phyloP scores from a whole-genome alignment of 2,888 invertebrate genomes.

The Mythimna albipuncta region DNA sequence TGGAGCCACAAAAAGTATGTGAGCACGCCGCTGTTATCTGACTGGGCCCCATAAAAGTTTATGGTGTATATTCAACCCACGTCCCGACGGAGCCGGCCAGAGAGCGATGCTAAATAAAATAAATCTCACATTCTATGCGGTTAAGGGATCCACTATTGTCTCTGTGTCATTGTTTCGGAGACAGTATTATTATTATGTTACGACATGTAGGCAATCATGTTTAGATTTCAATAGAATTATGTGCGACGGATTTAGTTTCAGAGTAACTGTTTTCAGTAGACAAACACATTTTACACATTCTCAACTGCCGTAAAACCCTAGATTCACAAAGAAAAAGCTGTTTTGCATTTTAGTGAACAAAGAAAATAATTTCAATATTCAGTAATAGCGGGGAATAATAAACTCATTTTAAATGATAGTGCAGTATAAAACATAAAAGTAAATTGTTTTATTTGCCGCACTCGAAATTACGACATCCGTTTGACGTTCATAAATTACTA shows the following conservation, averaged over 20 bases:
- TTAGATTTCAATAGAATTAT: conserved; percentile 33
- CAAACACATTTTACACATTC: not conserved
- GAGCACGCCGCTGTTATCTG: conserved; percentile 71
- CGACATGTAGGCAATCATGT: conserved; percentile 18
- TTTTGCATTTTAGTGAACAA: not conserved
- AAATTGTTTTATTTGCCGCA: conserved; percentile 51
- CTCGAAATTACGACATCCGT: conserved; percentile 55
- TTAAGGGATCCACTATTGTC: conserved; percentile 73
- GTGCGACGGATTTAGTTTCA: conserved; percentile 16
- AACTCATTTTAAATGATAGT: conserved; percentile 20
- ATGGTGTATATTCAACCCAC: conserved; percentile 77
- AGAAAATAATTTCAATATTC: conserved; percentile 1
- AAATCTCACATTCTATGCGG: conserved; percentile 74
- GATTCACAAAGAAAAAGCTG: not conserved
- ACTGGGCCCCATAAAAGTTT: conserved; percentile 78
- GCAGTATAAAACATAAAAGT: conserved; percentile 48
- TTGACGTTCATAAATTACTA: conserved; percentile 30
- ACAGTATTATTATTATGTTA: conserved; percentile 30
- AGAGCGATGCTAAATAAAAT: conserved; percentile 71
- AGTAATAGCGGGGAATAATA: conserved; percentile 16
- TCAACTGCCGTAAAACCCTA: not conserved
- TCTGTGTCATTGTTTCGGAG: conserved; percentile 42
- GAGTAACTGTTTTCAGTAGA: conserved; percentile 12
- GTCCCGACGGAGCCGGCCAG: conserved; percentile 60
- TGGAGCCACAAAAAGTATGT: conserved; percentile 68